Conservation (phyloP, 2,888 invertebrate genomes). For the Eupithecia centaureata region DNA sequence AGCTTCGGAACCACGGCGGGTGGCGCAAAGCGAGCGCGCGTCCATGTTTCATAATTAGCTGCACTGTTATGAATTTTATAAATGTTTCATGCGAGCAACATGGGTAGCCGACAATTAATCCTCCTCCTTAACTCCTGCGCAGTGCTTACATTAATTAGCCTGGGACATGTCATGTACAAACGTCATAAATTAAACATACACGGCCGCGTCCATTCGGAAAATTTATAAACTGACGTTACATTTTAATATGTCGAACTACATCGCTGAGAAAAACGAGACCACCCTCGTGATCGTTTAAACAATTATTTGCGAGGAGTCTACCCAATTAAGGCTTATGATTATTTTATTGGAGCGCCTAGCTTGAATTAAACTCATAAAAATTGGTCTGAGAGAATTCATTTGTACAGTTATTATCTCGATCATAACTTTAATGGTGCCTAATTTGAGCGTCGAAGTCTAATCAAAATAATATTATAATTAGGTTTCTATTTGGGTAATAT, state of each 20-base stretch:
- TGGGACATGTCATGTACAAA: constrained; percentile 69
- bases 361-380: constrained; percentile 52
- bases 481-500: constrained; percentile 17
- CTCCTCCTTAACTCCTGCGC: constrained; percentile 76
- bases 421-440: constrained; percentile 69
- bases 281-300: constrained; percentile 56
- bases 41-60: constrained; percentile 76
- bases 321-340: constrained; percentile 64
- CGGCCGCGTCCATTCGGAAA: constrained; percentile 56
- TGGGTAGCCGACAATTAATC: constrained; percentile 78
- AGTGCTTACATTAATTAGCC: constrained; percentile 79
- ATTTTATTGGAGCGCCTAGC: constrained; percentile 57
- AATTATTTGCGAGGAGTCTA: constrained; percentile 53
- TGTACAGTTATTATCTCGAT: constrained; percentile 49
- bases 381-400: constrained; percentile 58
- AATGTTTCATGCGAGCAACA: constrained; percentile 78
- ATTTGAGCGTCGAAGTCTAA: constrained; percentile 55
- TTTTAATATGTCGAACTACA: constrained; percentile 60
- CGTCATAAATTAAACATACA: constrained; percentile 73
- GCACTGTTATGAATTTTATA: constrained; percentile 80
- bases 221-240: constrained; percentile 63
- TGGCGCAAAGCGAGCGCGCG: constrained; percentile 69
- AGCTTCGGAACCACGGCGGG: constrained; percentile 65
- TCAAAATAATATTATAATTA: constrained; percentile 35
- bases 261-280: constrained; percentile 56